A percentile compares a stretch with the other conserved stretches of the same genome.
Evolutionary conservation across 2,113 vertebrate species (phyloP).

Genomic region (Telmatochromis sp.): DNA sequence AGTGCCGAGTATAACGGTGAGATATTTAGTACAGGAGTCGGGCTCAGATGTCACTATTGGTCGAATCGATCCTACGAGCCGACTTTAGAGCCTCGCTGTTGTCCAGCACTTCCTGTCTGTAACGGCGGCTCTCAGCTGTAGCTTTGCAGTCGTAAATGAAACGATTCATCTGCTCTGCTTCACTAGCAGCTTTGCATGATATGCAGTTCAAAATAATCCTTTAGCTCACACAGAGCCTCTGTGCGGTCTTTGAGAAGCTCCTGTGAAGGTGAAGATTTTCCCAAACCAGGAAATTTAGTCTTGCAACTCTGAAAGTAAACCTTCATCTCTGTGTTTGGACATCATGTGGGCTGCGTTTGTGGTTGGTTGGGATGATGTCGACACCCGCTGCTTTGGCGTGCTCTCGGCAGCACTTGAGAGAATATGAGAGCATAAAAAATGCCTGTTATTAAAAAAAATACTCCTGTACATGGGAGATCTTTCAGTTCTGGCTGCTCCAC

Average conservation of each 20-base stretch:
- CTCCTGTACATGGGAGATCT: neutral
- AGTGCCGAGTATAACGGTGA: neutral
- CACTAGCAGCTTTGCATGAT: neutral
- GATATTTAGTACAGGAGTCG: neutral
- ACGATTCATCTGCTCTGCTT: neutral
- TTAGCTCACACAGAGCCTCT: fast-evolving
- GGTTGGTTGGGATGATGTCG: neutral
- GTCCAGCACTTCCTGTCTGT: neutral
- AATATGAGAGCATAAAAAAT: neutral
- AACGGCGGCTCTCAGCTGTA: neutral
- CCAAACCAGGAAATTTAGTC: neutral
- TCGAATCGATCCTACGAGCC: neutral
- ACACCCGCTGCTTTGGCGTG: neutral
- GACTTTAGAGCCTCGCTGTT: neutral
- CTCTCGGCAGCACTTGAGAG: neutral
- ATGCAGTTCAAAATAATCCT: neutral
- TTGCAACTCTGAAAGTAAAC: neutral
- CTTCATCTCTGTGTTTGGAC: neutral
- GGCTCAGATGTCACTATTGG: neutral
- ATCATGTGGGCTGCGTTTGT: neutral
- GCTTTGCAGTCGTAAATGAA: neutral
- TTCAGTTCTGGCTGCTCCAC: neutral
- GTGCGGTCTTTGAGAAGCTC: neutral
- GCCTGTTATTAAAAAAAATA: neutral
- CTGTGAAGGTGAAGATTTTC: neutral